phyloP scores from a whole-genome alignment of 2,113 vertebrate species.

The Orientallactaga bullata region DNA sequence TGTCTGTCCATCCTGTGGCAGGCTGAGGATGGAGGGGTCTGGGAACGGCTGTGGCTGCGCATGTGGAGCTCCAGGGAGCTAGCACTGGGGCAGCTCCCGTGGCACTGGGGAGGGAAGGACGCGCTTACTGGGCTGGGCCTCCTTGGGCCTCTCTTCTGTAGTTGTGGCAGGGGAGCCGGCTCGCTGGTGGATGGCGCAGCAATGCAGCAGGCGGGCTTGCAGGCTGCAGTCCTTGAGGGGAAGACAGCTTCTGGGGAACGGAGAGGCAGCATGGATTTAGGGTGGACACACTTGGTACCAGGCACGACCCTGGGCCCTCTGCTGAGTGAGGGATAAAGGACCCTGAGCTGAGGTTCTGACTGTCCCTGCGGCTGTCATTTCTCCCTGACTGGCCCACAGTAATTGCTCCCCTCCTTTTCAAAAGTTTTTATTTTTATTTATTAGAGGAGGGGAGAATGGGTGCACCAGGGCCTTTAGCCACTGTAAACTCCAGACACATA shows the following conservation, averaged over 20 bases:
- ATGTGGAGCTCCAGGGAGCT: slow-evolving; percentile 99
- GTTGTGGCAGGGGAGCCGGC: slow-evolving; percentile 85
- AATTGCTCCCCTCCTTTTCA: too few species aligned
- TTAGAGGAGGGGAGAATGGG: too few species aligned
- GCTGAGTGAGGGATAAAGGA: neutral
- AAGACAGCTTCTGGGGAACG: slow-evolving; percentile 94
- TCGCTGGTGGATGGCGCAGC: slow-evolving; percentile 96
- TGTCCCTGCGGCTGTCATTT: neutral
- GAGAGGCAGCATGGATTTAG: neutral
- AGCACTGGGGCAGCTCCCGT: slow-evolving; percentile 98
- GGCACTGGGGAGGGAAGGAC: slow-evolving; percentile 98
- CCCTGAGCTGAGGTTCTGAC: neutral
- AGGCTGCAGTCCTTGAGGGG: slow-evolving; percentile 98
- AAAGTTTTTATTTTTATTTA: too few species aligned
- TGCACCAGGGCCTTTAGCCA: too few species aligned
- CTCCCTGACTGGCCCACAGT: neutral
- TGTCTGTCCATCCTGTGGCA: neutral
- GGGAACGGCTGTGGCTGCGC: slow-evolving; percentile 92
- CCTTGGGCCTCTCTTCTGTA: slow-evolving; percentile 93
- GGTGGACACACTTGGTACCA: neutral
- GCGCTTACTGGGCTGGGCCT: slow-evolving; percentile 95
- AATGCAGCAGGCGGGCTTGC: slow-evolving; percentile 98
- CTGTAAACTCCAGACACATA: too few species aligned
- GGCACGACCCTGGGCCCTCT: neutral
- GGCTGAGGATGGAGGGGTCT: neutral